Conservation (phyloP, 2,797 vertebrate species). For the Myripristis murdjan region DNA sequence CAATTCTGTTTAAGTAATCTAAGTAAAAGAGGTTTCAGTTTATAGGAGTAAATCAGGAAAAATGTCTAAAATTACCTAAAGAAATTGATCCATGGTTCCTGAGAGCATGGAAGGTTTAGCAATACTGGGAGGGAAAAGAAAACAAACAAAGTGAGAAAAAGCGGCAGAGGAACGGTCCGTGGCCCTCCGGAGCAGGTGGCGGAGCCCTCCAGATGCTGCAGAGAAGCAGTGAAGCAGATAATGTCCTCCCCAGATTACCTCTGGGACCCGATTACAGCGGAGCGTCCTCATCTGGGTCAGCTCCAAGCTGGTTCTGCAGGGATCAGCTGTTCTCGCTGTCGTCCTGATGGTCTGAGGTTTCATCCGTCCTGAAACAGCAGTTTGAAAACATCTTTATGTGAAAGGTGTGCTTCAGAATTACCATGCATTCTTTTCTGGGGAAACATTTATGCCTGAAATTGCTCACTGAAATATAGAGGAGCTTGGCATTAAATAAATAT, state of each 20-base stretch:
- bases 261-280: conserved; percentile 76
- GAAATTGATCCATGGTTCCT: conserved; percentile 49
- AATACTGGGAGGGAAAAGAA: conserved; percentile 30
- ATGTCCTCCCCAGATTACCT: conserved; percentile 81
- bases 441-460: not conserved
- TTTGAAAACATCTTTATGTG: conserved; percentile 38
- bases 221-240: conserved; percentile 75
- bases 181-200: conserved; percentile 27
- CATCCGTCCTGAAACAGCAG: conserved; percentile 25
- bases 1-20: conserved; percentile 14
- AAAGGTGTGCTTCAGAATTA: conserved; percentile 33
- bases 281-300: conserved; percentile 78
- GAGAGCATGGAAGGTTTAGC: conserved; percentile 49
- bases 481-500: too few species aligned
- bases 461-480: too few species aligned
- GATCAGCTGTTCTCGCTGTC: conserved; percentile 73
- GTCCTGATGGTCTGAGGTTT: conserved; percentile 45
- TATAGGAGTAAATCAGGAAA: conserved; percentile 3
- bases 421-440: conserved; percentile 24
- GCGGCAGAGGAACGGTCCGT: conserved; percentile 46
- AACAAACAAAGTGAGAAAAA: conserved; percentile 47
- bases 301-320: conserved; percentile 71
- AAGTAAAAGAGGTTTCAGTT: conserved; percentile 13
- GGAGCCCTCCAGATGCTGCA: conserved; percentile 60
- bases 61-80: conserved; percentile 25